Conservation (phyloP, 2,797 vertebrate genomes). For the Propithecus perrieri region DNA sequence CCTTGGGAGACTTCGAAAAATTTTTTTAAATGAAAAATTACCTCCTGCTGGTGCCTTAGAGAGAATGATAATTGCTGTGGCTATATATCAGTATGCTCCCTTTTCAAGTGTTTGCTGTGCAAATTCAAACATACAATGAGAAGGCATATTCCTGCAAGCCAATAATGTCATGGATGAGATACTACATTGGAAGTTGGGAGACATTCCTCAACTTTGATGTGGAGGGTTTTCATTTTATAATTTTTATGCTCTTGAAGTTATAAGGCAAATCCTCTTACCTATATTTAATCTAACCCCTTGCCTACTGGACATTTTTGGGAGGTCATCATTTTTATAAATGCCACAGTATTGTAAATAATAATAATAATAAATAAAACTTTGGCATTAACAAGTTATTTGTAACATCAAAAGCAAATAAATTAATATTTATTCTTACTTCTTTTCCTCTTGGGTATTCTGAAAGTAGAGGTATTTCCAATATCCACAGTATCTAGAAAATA, state of each 20-base stretch:
- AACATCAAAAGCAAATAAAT: conserved; percentile 13
- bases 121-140: not conserved
- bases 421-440: no score
- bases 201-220: not conserved
- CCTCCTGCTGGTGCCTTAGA: not conserved
- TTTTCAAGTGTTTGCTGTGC: not conserved
- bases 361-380: not conserved
- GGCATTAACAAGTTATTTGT: not conserved
- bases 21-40: not conserved
- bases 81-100: not conserved
- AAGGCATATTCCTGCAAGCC: not conserved
- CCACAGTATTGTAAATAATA: not conserved
- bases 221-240: not conserved
- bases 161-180: not conserved
- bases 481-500: no score
- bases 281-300: not conserved
- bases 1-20: not conserved
- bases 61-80: not conserved
- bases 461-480: no score
- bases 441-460: no score
- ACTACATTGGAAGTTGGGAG: no score
- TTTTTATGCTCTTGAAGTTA: not conserved
- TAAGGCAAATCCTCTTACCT: not conserved
- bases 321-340: not conserved
- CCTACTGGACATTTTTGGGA: not conserved